These are phyloP conservation scores for Numenius arquata DNA, from an alignment of 2,113 vertebrate genomes.

Conservation along the genomic window DNA sequence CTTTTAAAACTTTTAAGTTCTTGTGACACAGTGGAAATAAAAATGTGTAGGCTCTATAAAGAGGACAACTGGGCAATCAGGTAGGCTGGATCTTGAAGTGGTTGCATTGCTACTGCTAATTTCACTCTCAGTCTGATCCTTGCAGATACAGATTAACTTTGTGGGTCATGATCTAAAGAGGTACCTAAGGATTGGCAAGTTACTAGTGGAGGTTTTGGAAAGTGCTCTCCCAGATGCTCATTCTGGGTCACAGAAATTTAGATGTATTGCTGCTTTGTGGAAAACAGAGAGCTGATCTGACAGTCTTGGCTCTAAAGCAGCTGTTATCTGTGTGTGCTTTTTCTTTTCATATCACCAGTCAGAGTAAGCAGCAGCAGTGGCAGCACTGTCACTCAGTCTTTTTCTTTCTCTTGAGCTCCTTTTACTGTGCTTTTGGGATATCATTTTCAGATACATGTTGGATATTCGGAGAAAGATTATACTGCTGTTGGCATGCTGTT, in stretches of 20 bases:
- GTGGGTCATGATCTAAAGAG: neutral
- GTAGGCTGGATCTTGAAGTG: neutral
- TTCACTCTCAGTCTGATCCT: neutral
- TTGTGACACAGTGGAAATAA: neutral
- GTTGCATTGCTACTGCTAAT: neutral
- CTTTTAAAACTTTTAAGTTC: neutral
- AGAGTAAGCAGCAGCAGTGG: neutral
- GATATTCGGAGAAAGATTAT: neutral
- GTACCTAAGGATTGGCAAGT: neutral
- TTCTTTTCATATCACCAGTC: neutral
- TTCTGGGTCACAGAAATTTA: neutral
- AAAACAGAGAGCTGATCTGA: neutral
- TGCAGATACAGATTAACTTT: neutral
- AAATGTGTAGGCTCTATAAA: neutral
- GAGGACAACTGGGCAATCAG: neutral
- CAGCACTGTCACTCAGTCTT: neutral
- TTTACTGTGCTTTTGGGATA: neutral
- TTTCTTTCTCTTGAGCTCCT: neutral
- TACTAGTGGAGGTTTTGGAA: neutral
- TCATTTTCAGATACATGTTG: neutral
- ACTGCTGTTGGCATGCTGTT: neutral
- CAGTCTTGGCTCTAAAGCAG: neutral
- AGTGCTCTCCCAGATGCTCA: neutral
- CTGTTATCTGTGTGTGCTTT: neutral
- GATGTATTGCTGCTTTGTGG: neutral